A percentile compares a stretch with the other conserved stretches of the same genome.
Evolutionary conservation across 1,140 invertebrate genomes (phyloP).

Genomic region (Scaptomyza montana): DNA sequence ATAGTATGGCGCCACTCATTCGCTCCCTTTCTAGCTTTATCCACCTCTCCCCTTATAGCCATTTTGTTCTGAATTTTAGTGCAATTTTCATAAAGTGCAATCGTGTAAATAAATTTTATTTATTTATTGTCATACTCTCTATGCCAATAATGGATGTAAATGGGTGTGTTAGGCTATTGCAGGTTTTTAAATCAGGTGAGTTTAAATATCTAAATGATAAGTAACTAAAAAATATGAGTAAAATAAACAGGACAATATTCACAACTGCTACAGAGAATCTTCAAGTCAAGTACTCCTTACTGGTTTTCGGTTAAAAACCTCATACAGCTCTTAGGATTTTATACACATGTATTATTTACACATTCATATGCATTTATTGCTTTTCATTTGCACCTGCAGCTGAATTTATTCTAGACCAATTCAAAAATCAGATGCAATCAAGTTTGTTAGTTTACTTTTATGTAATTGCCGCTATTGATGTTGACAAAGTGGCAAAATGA

Average conservation of each 20-base stretch:
- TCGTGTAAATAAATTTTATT: conserved; percentile 61
- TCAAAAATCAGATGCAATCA: conserved; percentile 23
- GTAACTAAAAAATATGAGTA: not conserved
- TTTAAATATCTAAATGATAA: no score
- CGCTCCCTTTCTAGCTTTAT: not conserved
- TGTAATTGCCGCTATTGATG: conserved; percentile 24
- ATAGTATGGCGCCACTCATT: conserved; percentile 37
- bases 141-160: not conserved
- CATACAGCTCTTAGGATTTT: no score
- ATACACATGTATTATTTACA: not conserved
- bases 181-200: no score
- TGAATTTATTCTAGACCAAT: not conserved
- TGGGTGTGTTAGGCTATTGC: not conserved
- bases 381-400: not conserved
- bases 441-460: conserved; percentile 29
- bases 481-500: conserved; percentile 17
- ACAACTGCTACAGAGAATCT: no score
- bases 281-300: no score
- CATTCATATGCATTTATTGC: not conserved
- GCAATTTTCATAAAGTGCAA: conserved; percentile 57
- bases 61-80: conserved; percentile 7
- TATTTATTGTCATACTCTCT: conserved; percentile 35
- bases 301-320: no score
- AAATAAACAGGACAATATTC: not conserved
- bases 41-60: conserved; percentile 11